Percentiles rank a stretch among this genome's conserved stretches.
These are phyloP conservation scores for Bombus sylvicola DNA, from an alignment of 1,140 invertebrate species.

Conservation along the genomic window DNA sequence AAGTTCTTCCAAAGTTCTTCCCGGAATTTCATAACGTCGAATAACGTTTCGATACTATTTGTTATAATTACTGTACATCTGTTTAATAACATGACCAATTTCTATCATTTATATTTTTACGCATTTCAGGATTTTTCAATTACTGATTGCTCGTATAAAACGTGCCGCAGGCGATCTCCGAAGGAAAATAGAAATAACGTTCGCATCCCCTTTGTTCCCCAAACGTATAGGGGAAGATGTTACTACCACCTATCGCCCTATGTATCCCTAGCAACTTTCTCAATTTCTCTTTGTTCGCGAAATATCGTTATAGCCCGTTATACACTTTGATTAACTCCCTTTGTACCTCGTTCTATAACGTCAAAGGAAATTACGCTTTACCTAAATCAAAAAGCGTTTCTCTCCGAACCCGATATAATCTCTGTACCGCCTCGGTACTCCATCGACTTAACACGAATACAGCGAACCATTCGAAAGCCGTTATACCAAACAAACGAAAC, in stretches of 20 bases:
- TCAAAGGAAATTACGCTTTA: constrained; percentile 69
- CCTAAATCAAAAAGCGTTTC: not conserved
- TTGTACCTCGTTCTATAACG: not conserved
- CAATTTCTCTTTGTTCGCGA: constrained; percentile 81
- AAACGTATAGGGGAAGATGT: constrained; percentile 52
- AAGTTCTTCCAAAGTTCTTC: too few relatives aligned
- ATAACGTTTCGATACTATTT: too few relatives aligned
- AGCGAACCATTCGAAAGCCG: not conserved
- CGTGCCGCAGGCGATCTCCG: accelerated
- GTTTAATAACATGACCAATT: too few relatives aligned
- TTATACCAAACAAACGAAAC: not conserved
- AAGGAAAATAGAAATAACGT: not conserved
- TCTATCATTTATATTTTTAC: too few relatives aligned
- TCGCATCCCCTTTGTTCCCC: constrained; percentile 1
- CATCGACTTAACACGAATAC: too few relatives aligned
- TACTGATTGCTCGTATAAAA: not conserved
- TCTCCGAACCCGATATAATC: not conserved
- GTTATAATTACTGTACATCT: accelerated
- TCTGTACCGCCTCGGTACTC: not conserved
- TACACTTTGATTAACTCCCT: constrained; percentile 55
- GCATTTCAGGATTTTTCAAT: too few relatives aligned
- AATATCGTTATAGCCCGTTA: constrained; percentile 80
- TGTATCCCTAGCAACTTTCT: constrained; percentile 79
- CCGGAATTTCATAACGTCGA: too few relatives aligned
- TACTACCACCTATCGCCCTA: constrained; percentile 74